These are phyloP conservation scores for Triplophysa tibetana DNA, from an alignment of 2,113 vertebrate genomes.

Conservation along the genomic window DNA sequence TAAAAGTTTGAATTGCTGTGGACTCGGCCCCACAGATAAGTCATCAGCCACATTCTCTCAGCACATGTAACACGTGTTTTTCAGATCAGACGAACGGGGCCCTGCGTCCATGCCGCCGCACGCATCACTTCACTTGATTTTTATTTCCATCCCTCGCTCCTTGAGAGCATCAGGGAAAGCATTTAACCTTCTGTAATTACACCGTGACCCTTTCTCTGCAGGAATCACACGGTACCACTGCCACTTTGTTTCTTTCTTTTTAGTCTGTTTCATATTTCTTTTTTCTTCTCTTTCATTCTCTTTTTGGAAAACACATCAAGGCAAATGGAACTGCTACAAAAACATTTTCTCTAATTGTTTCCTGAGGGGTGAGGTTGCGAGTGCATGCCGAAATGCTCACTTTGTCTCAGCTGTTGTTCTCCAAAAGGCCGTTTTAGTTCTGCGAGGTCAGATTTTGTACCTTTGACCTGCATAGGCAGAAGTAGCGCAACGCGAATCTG, in stretches of 20 bases:
- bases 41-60: slow-evolving; percentile 36
- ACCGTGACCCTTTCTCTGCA: slow-evolving; percentile 62
- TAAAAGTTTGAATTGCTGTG: slow-evolving; percentile 53
- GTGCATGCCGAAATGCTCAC: slow-evolving; percentile 17
- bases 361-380: slow-evolving; percentile 45
- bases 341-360: slow-evolving; percentile 65
- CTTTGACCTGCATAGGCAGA: slow-evolving; percentile 31
- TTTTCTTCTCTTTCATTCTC: slow-evolving; percentile 35
- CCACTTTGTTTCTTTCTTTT: slow-evolving; percentile 47
- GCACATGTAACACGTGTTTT: slow-evolving; percentile 45
- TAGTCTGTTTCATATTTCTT: slow-evolving; percentile 50
- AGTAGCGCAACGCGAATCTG: slow-evolving; percentile 1
- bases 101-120: slow-evolving; percentile 47
- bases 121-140: slow-evolving; percentile 46
- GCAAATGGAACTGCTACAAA: slow-evolving; percentile 57
- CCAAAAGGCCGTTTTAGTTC: slow-evolving; percentile 18
- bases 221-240: slow-evolving; percentile 54
- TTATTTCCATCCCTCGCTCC: slow-evolving; percentile 62
- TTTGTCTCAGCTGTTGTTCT: slow-evolving; percentile 19
- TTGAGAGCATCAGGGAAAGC: slow-evolving; percentile 58
- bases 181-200: slow-evolving; percentile 74
- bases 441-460: slow-evolving; percentile 19
- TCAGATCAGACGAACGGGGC: slow-evolving; percentile 51
- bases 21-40: slow-evolving; percentile 55
- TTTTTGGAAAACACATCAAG: slow-evolving; percentile 69